Evolutionary conservation across 2,113 vertebrate species (phyloP).

Genomic region (Cromileptes altivelis): DNA sequence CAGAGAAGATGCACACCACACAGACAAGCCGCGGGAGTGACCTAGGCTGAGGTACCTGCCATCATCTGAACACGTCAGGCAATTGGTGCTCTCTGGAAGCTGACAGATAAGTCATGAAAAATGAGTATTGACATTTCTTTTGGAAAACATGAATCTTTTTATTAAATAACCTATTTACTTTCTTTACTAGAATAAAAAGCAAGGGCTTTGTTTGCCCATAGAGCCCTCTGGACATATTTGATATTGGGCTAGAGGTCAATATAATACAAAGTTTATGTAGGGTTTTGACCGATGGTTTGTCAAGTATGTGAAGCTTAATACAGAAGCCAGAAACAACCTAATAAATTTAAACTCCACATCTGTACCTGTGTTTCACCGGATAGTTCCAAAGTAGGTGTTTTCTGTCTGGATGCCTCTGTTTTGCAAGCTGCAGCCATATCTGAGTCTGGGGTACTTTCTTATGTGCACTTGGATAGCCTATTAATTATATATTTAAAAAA

Average conservation of each 20-base stretch:
- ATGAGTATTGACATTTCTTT: background rate
- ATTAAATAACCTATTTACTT: background rate
- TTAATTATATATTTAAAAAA: background rate
- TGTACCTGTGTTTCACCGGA: conserved; percentile 81
- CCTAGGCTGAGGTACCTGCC: conserved; percentile 86
- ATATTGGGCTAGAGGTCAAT: background rate
- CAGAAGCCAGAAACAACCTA: background rate
- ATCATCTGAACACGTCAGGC: conserved; percentile 82
- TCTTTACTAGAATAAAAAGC: background rate
- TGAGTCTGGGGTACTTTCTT: conserved; percentile 74
- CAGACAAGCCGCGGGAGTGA: conserved; percentile 82
- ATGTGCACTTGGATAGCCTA: conserved; percentile 50
- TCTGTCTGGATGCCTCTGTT: conserved; percentile 40
- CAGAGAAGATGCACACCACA: conserved; percentile 75
- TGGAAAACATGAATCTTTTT: background rate
- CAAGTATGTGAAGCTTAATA: background rate
- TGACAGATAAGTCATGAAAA: conserved; percentile 51
- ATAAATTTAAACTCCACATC: background rate
- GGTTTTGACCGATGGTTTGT: background rate
- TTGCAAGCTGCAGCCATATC: conserved; percentile 50
- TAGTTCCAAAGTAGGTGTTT: conserved; percentile 61
- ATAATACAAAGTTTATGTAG: background rate
- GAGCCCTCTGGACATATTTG: background rate
- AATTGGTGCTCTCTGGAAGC: conserved; percentile 85
- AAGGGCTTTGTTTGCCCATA: background rate